A percentile compares a stretch with the other conserved stretches of the same genome.
Conservation (phyloP, 2,797 vertebrate genomes). For the Loris lydekkerianus region DNA sequence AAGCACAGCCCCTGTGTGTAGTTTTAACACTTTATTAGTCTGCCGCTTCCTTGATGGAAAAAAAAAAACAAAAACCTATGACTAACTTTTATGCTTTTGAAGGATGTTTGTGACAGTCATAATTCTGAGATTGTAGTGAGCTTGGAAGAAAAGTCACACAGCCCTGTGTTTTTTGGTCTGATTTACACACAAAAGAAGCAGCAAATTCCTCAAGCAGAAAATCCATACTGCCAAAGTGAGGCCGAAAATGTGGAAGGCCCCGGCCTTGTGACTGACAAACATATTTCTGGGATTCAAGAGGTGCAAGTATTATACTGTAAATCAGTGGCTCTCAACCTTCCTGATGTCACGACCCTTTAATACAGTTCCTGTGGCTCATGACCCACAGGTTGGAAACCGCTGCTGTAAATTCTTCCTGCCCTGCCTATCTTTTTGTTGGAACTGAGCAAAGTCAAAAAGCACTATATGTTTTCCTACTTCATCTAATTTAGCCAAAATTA, state of each 20-base stretch:
- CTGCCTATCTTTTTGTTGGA: slow-evolving; percentile 36
- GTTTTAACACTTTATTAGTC: not conserved
- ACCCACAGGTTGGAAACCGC: too few relatives aligned
- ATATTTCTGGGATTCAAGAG: not conserved
- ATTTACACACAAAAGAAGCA: slow-evolving; percentile 32
- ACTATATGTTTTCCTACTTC: not conserved
- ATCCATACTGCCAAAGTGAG: not conserved
- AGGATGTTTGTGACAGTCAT: not conserved
- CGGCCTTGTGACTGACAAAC: not conserved
- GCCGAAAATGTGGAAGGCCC: not conserved
- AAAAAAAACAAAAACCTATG: not conserved
- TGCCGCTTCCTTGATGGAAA: slow-evolving; percentile 5
- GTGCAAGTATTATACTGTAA: not conserved
- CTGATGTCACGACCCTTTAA: too few relatives aligned
- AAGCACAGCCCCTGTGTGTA: not conserved
- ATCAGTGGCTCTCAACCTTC: not conserved
- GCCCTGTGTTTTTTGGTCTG: not conserved
- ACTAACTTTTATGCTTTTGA: not conserved
- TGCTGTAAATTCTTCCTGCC: not conserved
- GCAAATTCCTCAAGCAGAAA: slow-evolving; percentile 23
- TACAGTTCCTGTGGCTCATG: too few relatives aligned
- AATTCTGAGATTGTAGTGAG: not conserved
- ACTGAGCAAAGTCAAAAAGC: not conserved
- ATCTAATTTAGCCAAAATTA: not conserved
- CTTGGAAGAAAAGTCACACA: not conserved